Conservation (phyloP, 2,888 invertebrate species). For the Erebia aethiops region DNA sequence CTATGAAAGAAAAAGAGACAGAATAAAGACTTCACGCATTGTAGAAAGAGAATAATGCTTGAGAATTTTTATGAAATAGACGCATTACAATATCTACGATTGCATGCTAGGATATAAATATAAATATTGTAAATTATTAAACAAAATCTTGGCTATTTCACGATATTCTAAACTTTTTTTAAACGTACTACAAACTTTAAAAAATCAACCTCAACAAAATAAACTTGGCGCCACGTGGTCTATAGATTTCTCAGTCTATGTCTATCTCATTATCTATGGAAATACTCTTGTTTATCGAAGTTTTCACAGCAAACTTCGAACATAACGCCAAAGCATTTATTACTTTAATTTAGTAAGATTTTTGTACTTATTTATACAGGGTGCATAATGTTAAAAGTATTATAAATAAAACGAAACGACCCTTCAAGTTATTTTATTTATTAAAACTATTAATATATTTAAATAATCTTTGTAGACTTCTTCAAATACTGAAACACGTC, state of each 20-base stretch:
- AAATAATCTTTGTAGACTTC: background rate
- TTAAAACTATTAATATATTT: constrained; percentile 10
- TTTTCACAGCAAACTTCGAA: constrained; percentile 29
- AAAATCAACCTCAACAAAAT: background rate
- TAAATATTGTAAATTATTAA: too few relatives aligned
- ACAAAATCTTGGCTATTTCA: too few relatives aligned
- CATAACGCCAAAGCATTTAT: constrained; percentile 46
- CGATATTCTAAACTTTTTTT: too few relatives aligned
- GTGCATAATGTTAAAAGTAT: constrained; percentile 34
- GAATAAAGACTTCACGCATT: background rate
- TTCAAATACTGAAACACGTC: too few relatives aligned
- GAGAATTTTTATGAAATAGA: too few relatives aligned
- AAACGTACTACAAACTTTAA: too few relatives aligned
- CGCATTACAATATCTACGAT: too few relatives aligned
- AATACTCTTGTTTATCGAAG: constrained; percentile 35
- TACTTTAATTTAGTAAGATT: constrained; percentile 30
- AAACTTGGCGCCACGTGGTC: background rate
- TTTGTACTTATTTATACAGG: constrained; percentile 39
- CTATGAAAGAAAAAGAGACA: background rate
- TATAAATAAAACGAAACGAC: constrained; percentile 23
- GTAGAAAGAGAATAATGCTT: background rate
- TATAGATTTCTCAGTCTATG: constrained; percentile 12
- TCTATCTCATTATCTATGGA: constrained; percentile 9
- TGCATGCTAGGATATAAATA: too few relatives aligned
- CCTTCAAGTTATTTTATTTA: constrained; percentile 6